Base-by-base conservation (phyloP, 2,113 vertebrate species). In the Phrynocephalus versicolor region DNA sequence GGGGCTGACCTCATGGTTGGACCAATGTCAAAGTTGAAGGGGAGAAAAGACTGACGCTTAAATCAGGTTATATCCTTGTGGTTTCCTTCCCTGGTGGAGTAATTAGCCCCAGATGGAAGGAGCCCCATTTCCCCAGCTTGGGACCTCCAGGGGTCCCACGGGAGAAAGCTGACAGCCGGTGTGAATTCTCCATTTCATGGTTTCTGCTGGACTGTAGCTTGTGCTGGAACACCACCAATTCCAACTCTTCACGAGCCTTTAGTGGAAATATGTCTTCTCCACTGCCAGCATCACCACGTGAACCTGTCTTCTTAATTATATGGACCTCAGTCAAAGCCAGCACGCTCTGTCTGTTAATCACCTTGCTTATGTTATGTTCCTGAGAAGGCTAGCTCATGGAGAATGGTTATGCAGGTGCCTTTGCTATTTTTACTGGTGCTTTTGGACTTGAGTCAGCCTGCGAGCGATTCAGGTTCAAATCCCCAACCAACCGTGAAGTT, bases 41-140 rank as follows among this genome's bases (percentile, higher is more conserved):
- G 73, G 73, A 81, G 80, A n/a, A 82, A 1, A 62, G 65, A 37
- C 85, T 33, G 16, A 80, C 86, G 86, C 78, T 93, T 92, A 91
- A 93, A 91, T 86, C 81, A 37, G 3, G 90, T 93, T 90, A 94
- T 87, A 71, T 51, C 80, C 73, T 89, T 84, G 87, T 77, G 76
- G 81, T 94, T 94, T 89, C 30, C 81, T 91, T 90, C 76, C 84
- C 45, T 79, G 58, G 84, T 72, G 89, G 75, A 86, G 83, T 93
- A 93, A 94, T 91, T 89, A 82, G 85, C 80, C 85, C 79, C 91
- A 93, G 82, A 81, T 1, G 3, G 71, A 65, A 15, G 37, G 51
- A 85, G 79, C 79, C 90, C 89, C 25, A 55, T 89, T 93, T 76
- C 27, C 39, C 19, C 37, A 84, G 7, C 57, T 82, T 64, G 58